Percentiles rank a stretch among this genome's conserved stretches.
Evolutionary conservation across 2,888 invertebrate genomes (phyloP).

Genomic region (Agrochola lota): DNA sequence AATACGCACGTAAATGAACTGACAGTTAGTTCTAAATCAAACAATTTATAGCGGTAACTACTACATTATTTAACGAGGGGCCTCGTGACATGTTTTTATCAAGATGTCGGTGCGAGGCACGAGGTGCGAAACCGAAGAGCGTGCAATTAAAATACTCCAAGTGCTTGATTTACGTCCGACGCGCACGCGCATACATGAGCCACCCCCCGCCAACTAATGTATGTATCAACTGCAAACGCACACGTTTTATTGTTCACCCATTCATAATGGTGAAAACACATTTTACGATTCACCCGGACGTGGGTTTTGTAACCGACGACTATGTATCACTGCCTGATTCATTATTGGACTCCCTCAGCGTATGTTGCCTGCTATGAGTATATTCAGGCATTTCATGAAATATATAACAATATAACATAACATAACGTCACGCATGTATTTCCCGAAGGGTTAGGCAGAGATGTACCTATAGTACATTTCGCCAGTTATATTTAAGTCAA

Average conservation of each 20-base stretch:
- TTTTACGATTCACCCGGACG: conserved; percentile 66
- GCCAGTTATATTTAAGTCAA: no score
- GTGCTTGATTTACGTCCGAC: conserved; percentile 76
- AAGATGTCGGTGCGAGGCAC: conserved; percentile 73
- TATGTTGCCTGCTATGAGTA: background rate
- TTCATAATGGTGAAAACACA: conserved; percentile 71
- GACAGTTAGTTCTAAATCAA: conserved; percentile 68
- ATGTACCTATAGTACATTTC: no score
- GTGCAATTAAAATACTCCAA: conserved; percentile 76
- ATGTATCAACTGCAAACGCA: conserved; percentile 60
- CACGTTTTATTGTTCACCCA: conserved; percentile 69
- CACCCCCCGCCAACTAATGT: conserved; percentile 32
- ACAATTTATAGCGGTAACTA: conserved; percentile 74
- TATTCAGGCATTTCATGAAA: conserved; percentile 9
- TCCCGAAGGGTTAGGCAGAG: no score
- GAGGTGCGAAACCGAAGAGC: conserved; percentile 79
- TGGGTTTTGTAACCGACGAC: conserved; percentile 39
- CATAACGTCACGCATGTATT: no score
- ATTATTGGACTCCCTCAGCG: conserved; percentile 3
- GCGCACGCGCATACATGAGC: conserved; percentile 46
- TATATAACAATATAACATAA: no score
- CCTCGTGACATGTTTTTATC: conserved; percentile 74
- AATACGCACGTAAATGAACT: conserved; percentile 64
- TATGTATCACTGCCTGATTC: conserved; percentile 35
- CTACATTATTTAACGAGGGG: conserved; percentile 76